Base-by-base conservation (phyloP, 2,113 vertebrate species). In the Kryptolebias marmoratus region DNA sequence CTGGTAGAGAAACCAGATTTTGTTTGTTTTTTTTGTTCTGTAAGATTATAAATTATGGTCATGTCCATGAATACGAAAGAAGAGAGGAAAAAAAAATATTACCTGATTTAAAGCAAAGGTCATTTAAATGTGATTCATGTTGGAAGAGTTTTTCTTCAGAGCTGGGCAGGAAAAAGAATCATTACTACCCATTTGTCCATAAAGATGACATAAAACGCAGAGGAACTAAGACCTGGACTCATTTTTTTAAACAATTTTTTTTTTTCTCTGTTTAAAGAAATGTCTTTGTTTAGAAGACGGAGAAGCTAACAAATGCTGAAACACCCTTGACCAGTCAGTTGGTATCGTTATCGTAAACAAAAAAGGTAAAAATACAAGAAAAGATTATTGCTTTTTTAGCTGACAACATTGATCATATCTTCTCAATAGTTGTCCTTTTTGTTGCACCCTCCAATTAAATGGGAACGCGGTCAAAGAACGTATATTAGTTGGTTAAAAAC, bases 1-100 rank as follows among this genome's bases (percentile, higher is more conserved):
- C 55, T 50, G 44, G 44, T 49, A 30, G 61, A 59, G 16, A 73
- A 74, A 66, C 15, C 55, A n/a, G 36, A 60, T 27, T 3, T 45
- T 15, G 56, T 64, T 64, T 64, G 10, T 56, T 2, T 42, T 73
- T 5, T 48, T 2, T 42, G 6, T 74, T 74, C 52, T 73, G 13
- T 65, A 14, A 47, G 22, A 30, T 64, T 45, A 28, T 47, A 39
- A 30, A 39, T 47, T 32, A 47, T 44, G 18, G 27, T 18, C 18
- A 31, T 14, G 15, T 54, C n/a, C 31, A 22, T 45, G 14, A 61
- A 15, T 11, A 56, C 14, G 3, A 5, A 14, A 15, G 14, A 27
- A 56, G 6, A 5, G 16, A 5, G 18, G 22, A 4, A 56, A 28
- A 32, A 18, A n/a, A 36, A 36, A 15, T 18, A 31, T 15, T 31